These are phyloP conservation scores for Platichthys stellatus DNA, from an alignment of 2,113 vertebrate species.

Conservation along the genomic window DNA sequence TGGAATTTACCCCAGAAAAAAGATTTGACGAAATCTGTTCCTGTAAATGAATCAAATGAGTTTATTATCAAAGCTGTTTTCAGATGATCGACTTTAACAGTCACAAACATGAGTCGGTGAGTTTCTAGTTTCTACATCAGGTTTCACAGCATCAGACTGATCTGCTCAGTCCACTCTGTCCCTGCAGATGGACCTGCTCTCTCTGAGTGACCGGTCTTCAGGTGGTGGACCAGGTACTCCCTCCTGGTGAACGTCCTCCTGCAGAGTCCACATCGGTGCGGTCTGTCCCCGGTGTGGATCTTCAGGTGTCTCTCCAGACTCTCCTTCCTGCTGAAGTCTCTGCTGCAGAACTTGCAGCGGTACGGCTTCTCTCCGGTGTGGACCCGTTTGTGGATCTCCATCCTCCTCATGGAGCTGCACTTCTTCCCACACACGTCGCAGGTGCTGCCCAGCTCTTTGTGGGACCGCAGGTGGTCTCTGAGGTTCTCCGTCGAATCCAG, in stretches of 20 bases:
- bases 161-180: too few relatives aligned
- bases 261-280: not conserved
- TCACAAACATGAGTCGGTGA: too few relatives aligned
- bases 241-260: not conserved
- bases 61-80: too few relatives aligned
- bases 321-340: not conserved
- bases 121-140: too few relatives aligned
- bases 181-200: too few relatives aligned
- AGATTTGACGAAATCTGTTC: too few relatives aligned
- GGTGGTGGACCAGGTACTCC: not conserved
- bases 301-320: not conserved
- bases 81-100: too few relatives aligned
- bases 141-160: too few relatives aligned
- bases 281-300: not conserved
- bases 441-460: not conserved
- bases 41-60: too few relatives aligned
- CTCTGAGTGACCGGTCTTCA: not conserved
- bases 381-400: not conserved
- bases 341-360: not conserved
- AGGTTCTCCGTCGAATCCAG: not conserved
- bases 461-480: not conserved
- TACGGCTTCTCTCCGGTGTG: not conserved
- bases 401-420: not conserved
- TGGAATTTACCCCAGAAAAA: too few relatives aligned
- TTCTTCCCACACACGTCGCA: not conserved